phyloP scores from a whole-genome alignment of 1,140 invertebrate species.

The Lutraria rhynchaena region DNA sequence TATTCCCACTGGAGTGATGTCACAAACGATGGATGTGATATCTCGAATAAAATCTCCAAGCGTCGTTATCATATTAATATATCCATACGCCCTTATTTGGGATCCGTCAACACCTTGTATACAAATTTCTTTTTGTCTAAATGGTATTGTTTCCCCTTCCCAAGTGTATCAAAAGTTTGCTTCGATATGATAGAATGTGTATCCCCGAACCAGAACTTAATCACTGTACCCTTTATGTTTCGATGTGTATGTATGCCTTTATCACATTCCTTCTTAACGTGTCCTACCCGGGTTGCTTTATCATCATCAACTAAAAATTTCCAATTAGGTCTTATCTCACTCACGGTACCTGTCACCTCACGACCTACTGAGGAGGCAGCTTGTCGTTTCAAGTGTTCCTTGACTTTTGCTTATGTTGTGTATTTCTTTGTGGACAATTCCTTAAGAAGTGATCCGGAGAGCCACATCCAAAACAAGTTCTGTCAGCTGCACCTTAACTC shows the following conservation, averaged over 20 bases:
- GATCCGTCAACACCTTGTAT: constrained; percentile 14
- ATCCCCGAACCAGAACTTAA: constrained; percentile 1
- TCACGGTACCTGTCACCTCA: neutral
- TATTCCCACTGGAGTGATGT: constrained; percentile 17
- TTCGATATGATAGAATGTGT: constrained; percentile 11
- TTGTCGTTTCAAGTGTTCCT: constrained; percentile 1
- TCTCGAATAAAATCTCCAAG: neutral
- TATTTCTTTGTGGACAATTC: constrained; percentile 9
- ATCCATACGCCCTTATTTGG: neutral
- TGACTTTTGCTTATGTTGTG: neutral
- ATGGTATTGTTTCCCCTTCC: no score
- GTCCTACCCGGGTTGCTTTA: neutral
- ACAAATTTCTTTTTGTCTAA: neutral
- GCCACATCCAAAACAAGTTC: constrained; percentile 3
- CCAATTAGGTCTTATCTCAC: neutral
- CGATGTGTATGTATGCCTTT: constrained; percentile 10
- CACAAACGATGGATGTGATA: constrained; percentile 19
- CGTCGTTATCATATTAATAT: neutral
- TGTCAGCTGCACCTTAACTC: constrained; percentile 35
- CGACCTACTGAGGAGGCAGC: constrained; percentile 4
- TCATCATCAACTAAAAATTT: neutral
- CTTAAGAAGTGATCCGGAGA: constrained; percentile 3
- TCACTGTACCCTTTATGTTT: neutral
- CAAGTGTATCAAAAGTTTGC: neutral
- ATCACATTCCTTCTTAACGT: constrained; percentile 6